Evolutionary conservation across 53 echinoderm and acorn worm genomes (phyloP), one percentile per base, ranked within the genome.

Genomic region (Temnopleurus reevesii): DNA sequence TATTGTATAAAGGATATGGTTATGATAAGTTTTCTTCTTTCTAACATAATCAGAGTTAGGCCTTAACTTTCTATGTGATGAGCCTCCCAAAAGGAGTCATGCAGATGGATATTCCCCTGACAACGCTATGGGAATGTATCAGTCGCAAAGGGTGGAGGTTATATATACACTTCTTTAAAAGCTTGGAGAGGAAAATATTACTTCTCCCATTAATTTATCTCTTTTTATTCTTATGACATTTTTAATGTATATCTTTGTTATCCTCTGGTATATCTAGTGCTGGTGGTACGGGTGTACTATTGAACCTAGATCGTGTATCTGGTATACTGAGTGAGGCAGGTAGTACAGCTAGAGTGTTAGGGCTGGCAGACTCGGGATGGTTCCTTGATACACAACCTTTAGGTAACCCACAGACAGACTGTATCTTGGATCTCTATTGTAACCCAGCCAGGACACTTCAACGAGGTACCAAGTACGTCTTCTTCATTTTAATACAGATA

Each of bases 321-420:
- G 71, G 83, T 8, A 59, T 91, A 77, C 81, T 97, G 81, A 86
- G 46, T 1, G 90, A 94, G 7, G 92, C 92, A 6, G 97, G 97
- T 5, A 95, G 97, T 51, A 63, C 86, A 18, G 97, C 95, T 27
- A 87, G 87, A 19, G 91, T 97, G 17, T 83, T 94, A 2, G 97
- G 97, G 5, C 81, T 97, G 29, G 90, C 92, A 28, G 97, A 97
- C 45, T 95, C 97, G 0, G 97, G 97, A 2, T 97, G 97, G 97
- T 97, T 97, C 65, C 76, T 97, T 66, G 95, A 97, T 45, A 91
- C 93, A 13, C 93, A 94, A 27, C 89, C 82, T 13, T 55, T 90
- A 21, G 90, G 90, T 49, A 76, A 76, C 27, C 43, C 86, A 12
- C 82, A 89, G 3, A 80, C 89, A 44, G 92, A 93, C 29, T 97